Evolutionary conservation across 2,113 vertebrate species (phyloP).

Genomic region (Orycteropus afer): DNA sequence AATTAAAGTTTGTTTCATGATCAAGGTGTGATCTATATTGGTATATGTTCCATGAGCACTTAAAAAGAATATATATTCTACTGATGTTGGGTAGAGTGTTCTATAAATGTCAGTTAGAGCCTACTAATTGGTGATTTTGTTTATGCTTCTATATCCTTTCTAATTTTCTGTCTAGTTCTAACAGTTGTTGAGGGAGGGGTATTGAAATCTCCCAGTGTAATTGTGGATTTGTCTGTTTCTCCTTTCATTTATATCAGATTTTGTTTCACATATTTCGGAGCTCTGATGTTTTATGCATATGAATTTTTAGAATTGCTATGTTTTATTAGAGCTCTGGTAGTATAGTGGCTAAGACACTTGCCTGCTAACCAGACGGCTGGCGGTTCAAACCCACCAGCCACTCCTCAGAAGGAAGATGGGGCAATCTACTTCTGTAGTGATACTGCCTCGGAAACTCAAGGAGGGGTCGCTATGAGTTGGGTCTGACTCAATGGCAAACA

Average conservation of each 20-base stretch:
- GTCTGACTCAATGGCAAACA: too few species aligned
- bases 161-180: background rate
- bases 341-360: too few species aligned
- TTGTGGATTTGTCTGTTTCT: background rate
- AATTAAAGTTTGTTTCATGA: background rate
- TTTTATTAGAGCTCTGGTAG: too few species aligned
- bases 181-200: background rate
- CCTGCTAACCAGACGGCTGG: too few species aligned
- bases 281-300: background rate
- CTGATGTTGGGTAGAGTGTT: background rate
- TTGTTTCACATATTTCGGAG: background rate
- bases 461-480: too few species aligned
- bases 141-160: conserved; percentile 9
- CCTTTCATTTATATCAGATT: background rate
- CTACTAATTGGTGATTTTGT: background rate
- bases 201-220: background rate
- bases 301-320: conserved; percentile 28
- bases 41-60: background rate
- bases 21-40: background rate
- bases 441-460: too few species aligned
- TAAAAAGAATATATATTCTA: background rate
- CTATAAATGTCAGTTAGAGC: background rate
- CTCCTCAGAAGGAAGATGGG: too few species aligned
- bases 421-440: too few species aligned
- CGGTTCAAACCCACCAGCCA: too few species aligned